phyloP scores from a whole-genome alignment of 2,113 vertebrate genomes.

The Pristiophorus japonicus region DNA sequence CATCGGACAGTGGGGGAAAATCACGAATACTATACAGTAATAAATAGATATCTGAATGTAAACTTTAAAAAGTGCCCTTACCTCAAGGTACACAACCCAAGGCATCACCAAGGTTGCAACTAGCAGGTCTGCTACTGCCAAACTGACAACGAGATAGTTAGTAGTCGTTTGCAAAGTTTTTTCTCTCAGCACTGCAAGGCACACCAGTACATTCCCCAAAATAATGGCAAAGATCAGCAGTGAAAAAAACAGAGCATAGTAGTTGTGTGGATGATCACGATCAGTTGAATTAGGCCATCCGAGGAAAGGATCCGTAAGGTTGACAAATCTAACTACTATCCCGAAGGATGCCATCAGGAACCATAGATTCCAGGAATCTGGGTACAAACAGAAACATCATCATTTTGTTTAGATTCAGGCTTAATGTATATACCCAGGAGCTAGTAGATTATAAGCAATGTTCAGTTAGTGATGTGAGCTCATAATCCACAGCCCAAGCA shows the following conservation, averaged over 20 bases:
- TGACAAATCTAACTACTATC: slow-evolving; percentile 23
- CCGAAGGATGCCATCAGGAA: slow-evolving; percentile 16
- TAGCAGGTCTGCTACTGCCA: slow-evolving; percentile 83
- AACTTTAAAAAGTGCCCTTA: slow-evolving; percentile 51
- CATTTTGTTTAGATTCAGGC: neutral
- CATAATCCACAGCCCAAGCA: too few relatives aligned
- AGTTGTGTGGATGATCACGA: slow-evolving; percentile 54
- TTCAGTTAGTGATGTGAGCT: neutral
- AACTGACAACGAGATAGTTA: slow-evolving; percentile 89
- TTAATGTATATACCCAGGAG: too few relatives aligned
- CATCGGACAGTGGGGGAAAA: neutral
- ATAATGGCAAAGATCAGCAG: slow-evolving; percentile 79
- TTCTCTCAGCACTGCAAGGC: slow-evolving; percentile 78
- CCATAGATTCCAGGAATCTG: neutral
- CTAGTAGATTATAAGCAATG: neutral
- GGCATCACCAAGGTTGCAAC: slow-evolving; percentile 90
- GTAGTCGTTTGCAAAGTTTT: slow-evolving; percentile 81
- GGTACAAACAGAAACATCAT: neutral
- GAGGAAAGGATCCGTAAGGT: slow-evolving; percentile 2
- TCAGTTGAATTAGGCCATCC: slow-evolving; percentile 13
- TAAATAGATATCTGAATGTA: neutral
- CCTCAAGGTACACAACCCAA: slow-evolving; percentile 91
- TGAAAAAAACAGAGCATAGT: slow-evolving; percentile 78
- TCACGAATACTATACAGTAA: neutral
- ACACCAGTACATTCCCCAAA: slow-evolving; percentile 84